Conservation (phyloP, 2,797 vertebrate species). For the Tachyglossus aculeatus region DNA sequence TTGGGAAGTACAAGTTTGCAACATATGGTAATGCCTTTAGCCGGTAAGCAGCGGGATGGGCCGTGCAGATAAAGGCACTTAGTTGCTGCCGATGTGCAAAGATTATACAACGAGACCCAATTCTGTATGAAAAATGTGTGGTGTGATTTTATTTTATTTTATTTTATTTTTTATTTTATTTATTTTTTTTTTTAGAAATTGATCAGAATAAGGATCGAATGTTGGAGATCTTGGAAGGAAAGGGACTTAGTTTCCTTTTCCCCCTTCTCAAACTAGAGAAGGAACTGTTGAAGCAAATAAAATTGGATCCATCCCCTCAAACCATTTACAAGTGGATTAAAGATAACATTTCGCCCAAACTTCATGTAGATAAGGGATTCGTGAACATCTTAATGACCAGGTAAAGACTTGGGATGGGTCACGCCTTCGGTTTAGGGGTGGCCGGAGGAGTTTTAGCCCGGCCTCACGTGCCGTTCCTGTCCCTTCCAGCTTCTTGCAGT, state of each 20-base stretch:
- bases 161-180: neutral
- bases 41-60: too few species aligned
- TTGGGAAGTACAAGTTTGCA: too few species aligned
- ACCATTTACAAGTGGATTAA: conserved; percentile 99
- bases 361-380: conserved; percentile 98
- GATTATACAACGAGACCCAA: too few species aligned
- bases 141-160: neutral
- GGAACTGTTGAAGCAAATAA: conserved; percentile 95
- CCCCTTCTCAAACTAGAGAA: conserved; percentile 98
- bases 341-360: conserved; percentile 98
- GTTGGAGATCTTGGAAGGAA: conserved; percentile 98
- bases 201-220: conserved; percentile 99
- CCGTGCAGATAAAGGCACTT: too few species aligned
- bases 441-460: neutral
- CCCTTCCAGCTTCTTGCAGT: conserved; percentile 90
- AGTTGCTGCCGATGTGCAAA: too few species aligned
- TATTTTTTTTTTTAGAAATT: conserved; percentile 81
- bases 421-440: too few species aligned
- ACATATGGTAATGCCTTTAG: too few species aligned
- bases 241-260: conserved; percentile 97
- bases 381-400: conserved; percentile 99
- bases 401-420: too few species aligned
- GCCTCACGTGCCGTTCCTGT: neutral
- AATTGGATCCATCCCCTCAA: conserved; percentile 95
- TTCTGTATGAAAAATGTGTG: neutral